Base-by-base conservation (phyloP, 2,888 invertebrate genomes). In the Parnassius smintheus region DNA sequence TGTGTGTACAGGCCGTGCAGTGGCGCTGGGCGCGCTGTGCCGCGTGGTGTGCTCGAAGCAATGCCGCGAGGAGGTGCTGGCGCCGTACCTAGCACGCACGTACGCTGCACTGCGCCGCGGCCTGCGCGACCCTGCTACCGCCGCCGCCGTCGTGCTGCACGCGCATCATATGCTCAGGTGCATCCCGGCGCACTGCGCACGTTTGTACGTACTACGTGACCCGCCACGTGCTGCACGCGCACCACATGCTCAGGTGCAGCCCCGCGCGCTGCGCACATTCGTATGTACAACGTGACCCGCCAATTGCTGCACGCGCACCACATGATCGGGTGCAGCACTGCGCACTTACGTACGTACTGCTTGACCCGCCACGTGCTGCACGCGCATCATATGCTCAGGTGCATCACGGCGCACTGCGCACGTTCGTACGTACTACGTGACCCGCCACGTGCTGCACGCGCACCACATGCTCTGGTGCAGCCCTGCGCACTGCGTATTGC, bases 41-140 rank as follows among this genome's bases (percentile, higher is more conserved):
- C 94, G 98, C 75, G 98, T 99, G 78, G 96, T 99, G 82, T 98
- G 98, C 84, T 96, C 98, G 0, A 98, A 98, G 88, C 98, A 97
- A 86, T 97, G 98, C 1, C 96, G 97, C 50, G 98, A 98, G 90
- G 96, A 96, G 78, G 97, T 99, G 72, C 92, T 97, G 60, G 97
- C 98, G 1, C 96, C 96, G 1, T 99, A 99, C 91, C 92, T 98
- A 74, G 97, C 98, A 10, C 93, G 99, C 56, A 98, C 98, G 89
- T 98, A 98, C 86, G 94, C 98, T 75, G 97, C 98, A 4, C 88
- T 99, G 68, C 96, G 96, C 74, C 96, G 97, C 82, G 98, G 98
- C 1, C 93, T 98, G 25, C 92, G 94, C 72, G 93, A 95, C 70
- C 92, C 94, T 56, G 93, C 93, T 77, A 92, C 93, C n/a, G 93